Evolutionary conservation across 1,140 invertebrate genomes (phyloP).

Genomic region (Calycopis cecrops): DNA sequence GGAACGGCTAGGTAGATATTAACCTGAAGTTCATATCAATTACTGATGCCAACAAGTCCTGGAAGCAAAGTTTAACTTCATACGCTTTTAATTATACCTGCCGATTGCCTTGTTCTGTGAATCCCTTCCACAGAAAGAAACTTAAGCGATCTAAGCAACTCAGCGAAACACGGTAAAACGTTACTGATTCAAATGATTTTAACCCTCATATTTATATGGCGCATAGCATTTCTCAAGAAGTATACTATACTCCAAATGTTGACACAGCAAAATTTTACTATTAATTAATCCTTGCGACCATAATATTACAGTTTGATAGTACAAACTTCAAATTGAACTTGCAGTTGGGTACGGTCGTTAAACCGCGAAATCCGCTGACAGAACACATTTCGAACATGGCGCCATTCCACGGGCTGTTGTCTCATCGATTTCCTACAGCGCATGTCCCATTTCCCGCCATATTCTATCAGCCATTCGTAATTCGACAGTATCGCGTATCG

Average conservation of each 20-base stretch:
- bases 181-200: too few relatives aligned
- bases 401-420: constrained; percentile 38
- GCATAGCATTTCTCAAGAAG: too few relatives aligned
- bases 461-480: constrained; percentile 16
- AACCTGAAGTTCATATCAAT: too few relatives aligned
- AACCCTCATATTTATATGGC: too few relatives aligned
- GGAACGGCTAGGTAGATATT: too few relatives aligned
- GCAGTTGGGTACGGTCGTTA: constrained; percentile 5
- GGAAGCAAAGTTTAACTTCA: too few relatives aligned
- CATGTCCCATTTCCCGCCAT: constrained; percentile 64
- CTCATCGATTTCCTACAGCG: constrained; percentile 66
- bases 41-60: too few relatives aligned
- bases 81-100: too few relatives aligned
- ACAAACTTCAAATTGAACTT: constrained; percentile 1
- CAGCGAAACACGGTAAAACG: too few relatives aligned
- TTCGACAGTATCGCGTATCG: constrained; percentile 40
- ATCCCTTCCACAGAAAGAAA: too few relatives aligned
- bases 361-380: constrained; percentile 23
- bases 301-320: background rate
- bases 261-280: background rate
- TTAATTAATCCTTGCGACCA: constrained; percentile 1
- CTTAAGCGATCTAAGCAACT: too few relatives aligned
- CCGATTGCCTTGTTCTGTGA: too few relatives aligned
- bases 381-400: constrained; percentile 35
- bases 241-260: background rate